These are phyloP conservation scores for Masnerella sp. DNA, from an alignment of 2,888 invertebrate species.

Conservation along the genomic window DNA sequence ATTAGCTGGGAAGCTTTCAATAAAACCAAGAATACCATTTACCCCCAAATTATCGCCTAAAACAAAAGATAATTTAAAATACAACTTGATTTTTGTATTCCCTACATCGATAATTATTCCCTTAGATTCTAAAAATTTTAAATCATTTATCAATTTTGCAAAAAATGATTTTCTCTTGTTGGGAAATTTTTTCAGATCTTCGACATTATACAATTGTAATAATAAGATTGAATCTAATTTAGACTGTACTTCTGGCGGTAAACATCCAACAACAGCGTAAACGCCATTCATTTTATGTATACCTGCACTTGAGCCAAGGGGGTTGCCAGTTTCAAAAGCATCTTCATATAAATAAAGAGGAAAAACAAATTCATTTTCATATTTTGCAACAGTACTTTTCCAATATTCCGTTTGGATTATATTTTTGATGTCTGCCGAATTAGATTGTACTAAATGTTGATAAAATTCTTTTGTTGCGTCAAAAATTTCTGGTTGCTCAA, in stretches of 20 bases:
- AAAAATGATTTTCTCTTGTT: constrained; percentile 5
- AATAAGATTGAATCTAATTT: constrained; percentile 23
- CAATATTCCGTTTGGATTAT: constrained; percentile 29
- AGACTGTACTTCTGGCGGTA: constrained; percentile 11
- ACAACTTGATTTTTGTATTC: constrained; percentile 13
- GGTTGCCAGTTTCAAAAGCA: constrained; percentile 22
- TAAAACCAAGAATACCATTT: constrained; percentile 37
- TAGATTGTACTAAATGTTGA: neutral
- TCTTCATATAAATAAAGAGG: constrained; percentile 30
- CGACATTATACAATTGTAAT: constrained; percentile 15
- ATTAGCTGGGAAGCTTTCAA: constrained; percentile 37
- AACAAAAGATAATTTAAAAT: constrained; percentile 29
- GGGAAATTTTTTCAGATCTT: constrained; percentile 1
- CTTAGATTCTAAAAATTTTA: constrained; percentile 12
- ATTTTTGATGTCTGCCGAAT: constrained; percentile 3
- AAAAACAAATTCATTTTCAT: constrained; percentile 13
- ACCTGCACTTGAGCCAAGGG: constrained; percentile 4
- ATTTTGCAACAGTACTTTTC: constrained; percentile 8
- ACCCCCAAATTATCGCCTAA: constrained; percentile 48
- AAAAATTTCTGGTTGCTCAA: constrained; percentile 8
- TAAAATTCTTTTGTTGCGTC: neutral
- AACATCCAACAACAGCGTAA: constrained; percentile 16
- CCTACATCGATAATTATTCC: constrained; percentile 32
- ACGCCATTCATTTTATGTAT: constrained; percentile 37
- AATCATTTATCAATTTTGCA: constrained; percentile 2